Evolutionary conservation across 30 jellyfish, hydroid and myxozoan genomes (phyloP).

Genomic region (Catostylus mosaicus): DNA sequence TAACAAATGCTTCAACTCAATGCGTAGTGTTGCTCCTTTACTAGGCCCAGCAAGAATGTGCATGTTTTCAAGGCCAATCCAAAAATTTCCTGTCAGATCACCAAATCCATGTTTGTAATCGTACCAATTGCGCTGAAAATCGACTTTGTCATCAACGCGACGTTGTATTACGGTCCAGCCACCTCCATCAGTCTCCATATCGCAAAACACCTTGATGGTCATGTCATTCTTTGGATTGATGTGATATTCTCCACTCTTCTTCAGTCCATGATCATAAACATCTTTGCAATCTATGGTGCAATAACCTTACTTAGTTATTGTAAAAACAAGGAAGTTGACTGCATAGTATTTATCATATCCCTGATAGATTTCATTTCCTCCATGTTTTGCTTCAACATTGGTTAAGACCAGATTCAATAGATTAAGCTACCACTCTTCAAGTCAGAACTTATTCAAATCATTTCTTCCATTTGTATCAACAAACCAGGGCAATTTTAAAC

Average conservation of each 20-base stretch:
- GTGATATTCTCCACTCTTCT: conserved; percentile 2
- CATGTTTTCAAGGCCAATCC: conserved; percentile 45
- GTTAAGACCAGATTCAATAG: no score
- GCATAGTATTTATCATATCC: no score
- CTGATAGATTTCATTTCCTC: no score
- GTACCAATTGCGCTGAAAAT: conserved; percentile 24
- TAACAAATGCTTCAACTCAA: conserved; percentile 16
- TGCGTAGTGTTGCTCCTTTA: not conserved
- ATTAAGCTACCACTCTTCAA: no score
- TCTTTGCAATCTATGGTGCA: conserved; percentile 23
- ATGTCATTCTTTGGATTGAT: not conserved
- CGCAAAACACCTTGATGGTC: conserved; percentile 2
- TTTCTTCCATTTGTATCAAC: no score
- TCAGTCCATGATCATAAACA: not conserved
- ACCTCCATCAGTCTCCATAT: conserved; percentile 41
- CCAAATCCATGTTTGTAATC: conserved; percentile 35
- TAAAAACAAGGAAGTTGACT: no score
- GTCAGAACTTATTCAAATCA: no score
- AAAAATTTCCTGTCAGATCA: conserved; percentile 22
- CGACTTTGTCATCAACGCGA: conserved; percentile 34
- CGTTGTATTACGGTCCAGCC: conserved; percentile 34
- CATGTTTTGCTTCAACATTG: no score
- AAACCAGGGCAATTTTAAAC: no score
- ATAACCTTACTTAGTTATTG: no score
- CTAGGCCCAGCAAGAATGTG: conserved; percentile 14